Evolutionary conservation across 2,888 invertebrate genomes (phyloP).

Genomic region (Andricus quercusramuli): DNA sequence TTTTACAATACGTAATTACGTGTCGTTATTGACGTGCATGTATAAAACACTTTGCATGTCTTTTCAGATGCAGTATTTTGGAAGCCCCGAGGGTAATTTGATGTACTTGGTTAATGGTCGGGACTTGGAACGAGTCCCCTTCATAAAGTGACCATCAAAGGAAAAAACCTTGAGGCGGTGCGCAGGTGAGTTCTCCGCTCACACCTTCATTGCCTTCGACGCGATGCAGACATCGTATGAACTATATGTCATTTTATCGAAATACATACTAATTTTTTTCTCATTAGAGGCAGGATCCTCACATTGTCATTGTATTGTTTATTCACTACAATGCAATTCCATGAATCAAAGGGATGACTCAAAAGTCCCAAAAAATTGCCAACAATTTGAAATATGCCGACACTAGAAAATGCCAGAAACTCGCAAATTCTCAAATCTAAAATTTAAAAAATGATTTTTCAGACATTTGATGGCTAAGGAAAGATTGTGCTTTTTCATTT

Average conservation of each 20-base stretch:
- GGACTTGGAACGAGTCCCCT: neutral
- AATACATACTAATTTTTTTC: neutral
- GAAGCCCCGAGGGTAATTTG: slow-evolving; percentile 5
- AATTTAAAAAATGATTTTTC: too few species aligned
- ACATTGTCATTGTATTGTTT: neutral
- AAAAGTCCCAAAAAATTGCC: too few species aligned
- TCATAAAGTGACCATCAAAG: slow-evolving; percentile 18
- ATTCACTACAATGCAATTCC: neutral
- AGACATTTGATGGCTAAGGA: too few species aligned
- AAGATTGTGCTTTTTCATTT: too few species aligned
- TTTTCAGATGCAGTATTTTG: slow-evolving; percentile 17
- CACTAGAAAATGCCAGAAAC: too few species aligned
- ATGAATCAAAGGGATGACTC: too few species aligned
- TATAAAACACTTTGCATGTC: slow-evolving; percentile 7
- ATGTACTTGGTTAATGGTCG: neutral
- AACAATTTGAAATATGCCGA: too few species aligned
- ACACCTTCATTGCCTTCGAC: slow-evolving; percentile 10
- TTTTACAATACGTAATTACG: neutral
- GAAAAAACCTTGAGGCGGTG: slow-evolving; percentile 28
- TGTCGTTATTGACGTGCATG: slow-evolving; percentile 20
- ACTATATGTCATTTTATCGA: neutral
- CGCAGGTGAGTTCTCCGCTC: slow-evolving; percentile 22
- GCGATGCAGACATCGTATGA: neutral
- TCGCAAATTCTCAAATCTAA: too few species aligned
- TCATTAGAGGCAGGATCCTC: neutral